Evolutionary conservation across 2,888 invertebrate genomes (phyloP).

Genomic region (Morpho helenor): DNA sequence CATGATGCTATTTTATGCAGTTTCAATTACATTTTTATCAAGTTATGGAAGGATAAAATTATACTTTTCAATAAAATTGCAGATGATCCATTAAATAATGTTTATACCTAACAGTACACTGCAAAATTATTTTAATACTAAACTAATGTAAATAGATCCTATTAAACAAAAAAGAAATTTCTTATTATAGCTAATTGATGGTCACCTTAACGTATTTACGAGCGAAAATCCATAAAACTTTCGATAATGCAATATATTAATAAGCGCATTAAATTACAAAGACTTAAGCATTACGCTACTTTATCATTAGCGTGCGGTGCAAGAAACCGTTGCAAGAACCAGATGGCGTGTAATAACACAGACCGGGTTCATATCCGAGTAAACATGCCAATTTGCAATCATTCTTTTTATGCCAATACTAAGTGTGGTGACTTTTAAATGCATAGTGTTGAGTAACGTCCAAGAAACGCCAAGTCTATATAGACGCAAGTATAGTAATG

Average conservation of each 20-base stretch:
- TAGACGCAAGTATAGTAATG: too few species aligned
- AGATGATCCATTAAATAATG: too few species aligned
- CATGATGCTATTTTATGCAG: too few species aligned
- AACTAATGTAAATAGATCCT: too few species aligned
- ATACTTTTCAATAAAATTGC: too few species aligned
- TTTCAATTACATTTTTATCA: too few species aligned
- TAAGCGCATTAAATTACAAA: constrained; percentile 26
- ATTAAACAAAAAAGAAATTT: too few species aligned
- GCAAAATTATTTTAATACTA: too few species aligned
- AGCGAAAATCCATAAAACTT: constrained; percentile 15
- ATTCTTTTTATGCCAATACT: constrained; percentile 30
- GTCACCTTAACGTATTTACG: constrained; percentile 1
- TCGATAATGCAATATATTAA: constrained; percentile 22
- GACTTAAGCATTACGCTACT: constrained; percentile 27
- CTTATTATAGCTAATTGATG: not conserved
- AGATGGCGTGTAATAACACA: constrained; percentile 32
- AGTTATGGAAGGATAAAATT: too few species aligned
- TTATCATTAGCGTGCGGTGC: constrained; percentile 26
- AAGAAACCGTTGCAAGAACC: constrained; percentile 28
- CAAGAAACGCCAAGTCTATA: not conserved
- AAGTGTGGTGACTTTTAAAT: constrained; percentile 19
- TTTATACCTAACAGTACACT: too few species aligned
- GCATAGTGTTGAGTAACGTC: not conserved
- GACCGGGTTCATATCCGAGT: constrained; percentile 24
- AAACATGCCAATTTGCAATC: constrained; percentile 31